phyloP scores from a whole-genome alignment of 2,113 vertebrate genomes.

The Oreotrochilus melanogaster region DNA sequence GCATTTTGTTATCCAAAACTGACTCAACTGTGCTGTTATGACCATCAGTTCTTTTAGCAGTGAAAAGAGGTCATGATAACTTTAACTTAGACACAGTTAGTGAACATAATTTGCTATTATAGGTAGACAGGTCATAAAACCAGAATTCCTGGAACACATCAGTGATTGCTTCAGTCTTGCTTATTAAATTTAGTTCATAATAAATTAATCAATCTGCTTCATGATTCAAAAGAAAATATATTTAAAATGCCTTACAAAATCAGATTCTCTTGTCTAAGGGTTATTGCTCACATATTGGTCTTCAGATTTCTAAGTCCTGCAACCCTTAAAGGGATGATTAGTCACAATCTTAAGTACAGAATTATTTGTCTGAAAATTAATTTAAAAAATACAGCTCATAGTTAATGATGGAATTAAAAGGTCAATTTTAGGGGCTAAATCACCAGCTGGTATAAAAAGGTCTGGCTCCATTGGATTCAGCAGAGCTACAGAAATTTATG shows the following conservation, averaged over 20 bases:
- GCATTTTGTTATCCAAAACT: not conserved
- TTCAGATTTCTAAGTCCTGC: not conserved
- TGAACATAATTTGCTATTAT: not conserved
- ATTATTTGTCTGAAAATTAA: not conserved
- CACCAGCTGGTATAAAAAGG: not conserved
- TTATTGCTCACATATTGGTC: not conserved
- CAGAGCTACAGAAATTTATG: not conserved
- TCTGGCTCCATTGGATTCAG: not conserved
- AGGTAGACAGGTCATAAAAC: not conserved
- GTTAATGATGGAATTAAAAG: not conserved
- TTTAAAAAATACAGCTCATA: not conserved
- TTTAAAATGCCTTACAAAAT: not conserved
- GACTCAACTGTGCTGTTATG: not conserved
- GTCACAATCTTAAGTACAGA: not conserved
- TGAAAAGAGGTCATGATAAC: not conserved
- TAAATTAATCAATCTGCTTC: not conserved
- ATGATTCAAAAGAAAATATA: not conserved
- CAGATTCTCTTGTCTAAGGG: not conserved
- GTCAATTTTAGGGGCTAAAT: not conserved
- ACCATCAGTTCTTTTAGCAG: not conserved
- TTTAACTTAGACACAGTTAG: not conserved
- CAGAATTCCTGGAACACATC: not conserved
- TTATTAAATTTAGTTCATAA: not conserved
- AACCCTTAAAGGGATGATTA: not conserved
- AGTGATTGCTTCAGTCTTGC: not conserved